A percentile compares a stretch with the other conserved stretches of the same genome.
These are phyloP conservation scores for Temnothorax unifasciatus DNA, from an alignment of 2,888 invertebrate species.

Conservation along the genomic window DNA sequence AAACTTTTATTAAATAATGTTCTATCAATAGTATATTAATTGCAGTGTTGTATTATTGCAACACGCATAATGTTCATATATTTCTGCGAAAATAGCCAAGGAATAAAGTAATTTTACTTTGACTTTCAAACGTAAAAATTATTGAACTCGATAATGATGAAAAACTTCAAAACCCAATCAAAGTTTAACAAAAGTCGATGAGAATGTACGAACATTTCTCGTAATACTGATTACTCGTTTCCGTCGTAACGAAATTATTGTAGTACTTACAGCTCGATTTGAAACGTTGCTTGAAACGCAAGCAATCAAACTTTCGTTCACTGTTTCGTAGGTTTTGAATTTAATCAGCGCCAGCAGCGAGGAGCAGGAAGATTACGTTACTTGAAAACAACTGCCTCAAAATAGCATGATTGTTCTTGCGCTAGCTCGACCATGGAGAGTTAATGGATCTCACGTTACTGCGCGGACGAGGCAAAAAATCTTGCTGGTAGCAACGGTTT, in stretches of 20 bases:
- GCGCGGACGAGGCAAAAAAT: neutral
- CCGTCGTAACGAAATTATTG: slow-evolving; percentile 67
- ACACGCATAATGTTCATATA: neutral
- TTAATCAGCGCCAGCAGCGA: slow-evolving; percentile 77
- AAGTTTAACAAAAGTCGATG: slow-evolving; percentile 52
- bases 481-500: neutral
- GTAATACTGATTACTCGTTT: slow-evolving; percentile 51
- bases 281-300: slow-evolving; percentile 61
- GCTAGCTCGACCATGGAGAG: slow-evolving; percentile 12
- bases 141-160: neutral
- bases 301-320: slow-evolving; percentile 64
- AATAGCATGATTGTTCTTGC: slow-evolving; percentile 68
- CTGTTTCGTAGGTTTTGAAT: slow-evolving; percentile 74
- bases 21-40: neutral
- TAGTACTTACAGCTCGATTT: slow-evolving; percentile 26
- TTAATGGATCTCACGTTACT: slow-evolving; percentile 29
- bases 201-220: slow-evolving; percentile 6
- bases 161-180: slow-evolving; percentile 56
- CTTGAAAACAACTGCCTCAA: slow-evolving; percentile 77
- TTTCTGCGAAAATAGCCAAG: neutral
- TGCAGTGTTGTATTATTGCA: neutral
- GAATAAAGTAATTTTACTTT: neutral
- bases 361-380: slow-evolving; percentile 76
- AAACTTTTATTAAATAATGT: neutral
- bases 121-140: neutral